phyloP scores from a whole-genome alignment of 2,888 invertebrate genomes.

The Leuctra nigra region DNA sequence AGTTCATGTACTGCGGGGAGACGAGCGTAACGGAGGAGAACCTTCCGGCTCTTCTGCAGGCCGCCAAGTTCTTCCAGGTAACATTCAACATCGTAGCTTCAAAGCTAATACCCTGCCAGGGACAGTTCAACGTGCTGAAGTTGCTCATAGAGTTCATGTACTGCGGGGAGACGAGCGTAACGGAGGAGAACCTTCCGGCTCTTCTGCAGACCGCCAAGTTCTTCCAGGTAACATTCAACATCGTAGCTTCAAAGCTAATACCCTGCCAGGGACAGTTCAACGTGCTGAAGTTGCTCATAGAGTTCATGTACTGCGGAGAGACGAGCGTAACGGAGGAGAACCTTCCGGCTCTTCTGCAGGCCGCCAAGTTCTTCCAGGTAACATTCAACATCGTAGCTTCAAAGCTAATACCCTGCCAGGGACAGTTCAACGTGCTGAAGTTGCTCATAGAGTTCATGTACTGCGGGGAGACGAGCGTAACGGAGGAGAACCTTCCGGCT shows the following conservation, averaged over 20 bases:
- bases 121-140: slow-evolving; percentile 59
- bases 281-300: slow-evolving; percentile 62
- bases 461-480: slow-evolving; percentile 64
- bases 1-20: slow-evolving; percentile 73
- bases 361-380: slow-evolving; percentile 66
- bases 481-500: slow-evolving; percentile 60
- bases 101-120: too few species aligned
- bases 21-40: slow-evolving; percentile 62
- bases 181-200: slow-evolving; percentile 60
- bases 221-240: too few species aligned
- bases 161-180: slow-evolving; percentile 64
- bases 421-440: slow-evolving; percentile 62
- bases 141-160: slow-evolving; percentile 71
- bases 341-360: slow-evolving; percentile 59
- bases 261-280: too few species aligned
- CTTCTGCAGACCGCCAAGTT: slow-evolving; percentile 62
- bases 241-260: too few species aligned
- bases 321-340: slow-evolving; percentile 62
- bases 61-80: slow-evolving; percentile 66
- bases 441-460: slow-evolving; percentile 71
- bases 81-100: too few species aligned
- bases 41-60: slow-evolving; percentile 59
- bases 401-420: too few species aligned
- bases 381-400: too few species aligned
- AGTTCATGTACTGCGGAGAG: slow-evolving; percentile 73